phyloP scores from a whole-genome alignment of 2,113 vertebrate genomes.

The Phrynosoma platyrhinos region DNA sequence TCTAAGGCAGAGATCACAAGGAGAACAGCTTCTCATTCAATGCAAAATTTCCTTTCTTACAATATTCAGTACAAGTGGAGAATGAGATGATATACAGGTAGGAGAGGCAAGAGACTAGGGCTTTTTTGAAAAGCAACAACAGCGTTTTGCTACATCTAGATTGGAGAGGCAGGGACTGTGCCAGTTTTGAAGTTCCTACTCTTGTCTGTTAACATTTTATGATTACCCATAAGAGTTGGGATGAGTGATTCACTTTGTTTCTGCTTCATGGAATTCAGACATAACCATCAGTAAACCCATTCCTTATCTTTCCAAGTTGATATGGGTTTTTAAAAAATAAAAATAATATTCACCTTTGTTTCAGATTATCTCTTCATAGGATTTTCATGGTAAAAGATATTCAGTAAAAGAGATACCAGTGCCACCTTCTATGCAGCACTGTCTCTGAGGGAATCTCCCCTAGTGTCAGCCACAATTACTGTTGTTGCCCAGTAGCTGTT shows the following conservation, averaged over 20 bases:
- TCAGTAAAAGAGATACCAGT: no score
- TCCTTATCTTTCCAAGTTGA: background rate
- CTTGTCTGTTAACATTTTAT: background rate
- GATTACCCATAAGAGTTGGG: background rate
- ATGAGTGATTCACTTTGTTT: background rate
- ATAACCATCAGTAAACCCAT: background rate
- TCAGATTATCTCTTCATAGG: no score
- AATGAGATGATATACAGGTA: background rate
- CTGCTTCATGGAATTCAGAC: background rate
- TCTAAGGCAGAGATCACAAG: slow-evolving; percentile 63
- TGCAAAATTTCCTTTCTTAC: slow-evolving; percentile 67
- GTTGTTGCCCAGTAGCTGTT: no score
- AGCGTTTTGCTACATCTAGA: background rate
- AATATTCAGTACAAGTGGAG: slow-evolving; percentile 56
- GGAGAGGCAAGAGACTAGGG: background rate
- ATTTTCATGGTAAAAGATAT: no score
- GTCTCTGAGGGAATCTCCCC: no score
- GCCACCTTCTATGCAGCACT: no score
- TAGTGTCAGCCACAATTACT: no score
- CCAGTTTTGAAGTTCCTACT: background rate
- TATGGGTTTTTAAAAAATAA: background rate
- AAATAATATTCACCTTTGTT: background rate
- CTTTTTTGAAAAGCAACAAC: background rate
- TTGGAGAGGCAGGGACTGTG: background rate
- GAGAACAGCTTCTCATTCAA: slow-evolving; percentile 60